Conservation (phyloP, 2,797 vertebrate genomes). For the Lateolabrax maculatus region DNA sequence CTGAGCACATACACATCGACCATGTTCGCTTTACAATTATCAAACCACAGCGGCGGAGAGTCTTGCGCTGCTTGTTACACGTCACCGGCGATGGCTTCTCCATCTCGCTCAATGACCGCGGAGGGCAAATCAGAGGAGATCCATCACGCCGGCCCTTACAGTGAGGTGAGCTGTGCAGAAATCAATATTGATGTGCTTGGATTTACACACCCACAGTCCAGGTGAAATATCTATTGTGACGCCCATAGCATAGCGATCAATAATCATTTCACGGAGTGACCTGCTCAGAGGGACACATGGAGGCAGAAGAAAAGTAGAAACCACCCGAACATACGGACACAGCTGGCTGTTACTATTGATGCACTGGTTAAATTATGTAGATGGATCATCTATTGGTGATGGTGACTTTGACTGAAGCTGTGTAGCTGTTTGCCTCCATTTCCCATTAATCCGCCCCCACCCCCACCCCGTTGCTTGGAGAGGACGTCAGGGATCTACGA, state of each 20-base stretch:
- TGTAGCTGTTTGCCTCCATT: background rate
- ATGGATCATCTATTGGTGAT: background rate
- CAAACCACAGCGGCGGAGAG: background rate
- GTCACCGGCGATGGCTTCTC: constrained; percentile 6
- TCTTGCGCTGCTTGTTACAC: constrained; percentile 28
- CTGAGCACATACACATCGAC: constrained; percentile 6
- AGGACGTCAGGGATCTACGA: background rate
- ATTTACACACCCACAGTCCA: constrained; percentile 49
- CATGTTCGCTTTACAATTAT: constrained; percentile 27
- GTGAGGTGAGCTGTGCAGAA: background rate
- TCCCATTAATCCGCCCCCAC: background rate
- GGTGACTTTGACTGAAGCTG: constrained; percentile 7
- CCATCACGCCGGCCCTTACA: constrained; percentile 15
- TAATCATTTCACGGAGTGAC: constrained; percentile 40
- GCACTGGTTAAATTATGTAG: background rate
- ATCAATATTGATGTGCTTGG: constrained; percentile 53
- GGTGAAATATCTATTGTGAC: constrained; percentile 48
- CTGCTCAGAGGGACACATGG: background rate
- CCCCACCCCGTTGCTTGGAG: background rate
- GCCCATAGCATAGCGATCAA: constrained; percentile 34
- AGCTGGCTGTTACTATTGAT: background rate
- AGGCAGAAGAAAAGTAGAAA: background rate
- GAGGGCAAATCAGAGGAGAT: constrained; percentile 46
- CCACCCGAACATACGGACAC: no score
- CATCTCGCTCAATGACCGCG: background rate